Evolutionary conservation across 2,113 vertebrate species (phyloP), one percentile per base, ranked within the genome.

Genomic region (Actenoides hombroni): DNA sequence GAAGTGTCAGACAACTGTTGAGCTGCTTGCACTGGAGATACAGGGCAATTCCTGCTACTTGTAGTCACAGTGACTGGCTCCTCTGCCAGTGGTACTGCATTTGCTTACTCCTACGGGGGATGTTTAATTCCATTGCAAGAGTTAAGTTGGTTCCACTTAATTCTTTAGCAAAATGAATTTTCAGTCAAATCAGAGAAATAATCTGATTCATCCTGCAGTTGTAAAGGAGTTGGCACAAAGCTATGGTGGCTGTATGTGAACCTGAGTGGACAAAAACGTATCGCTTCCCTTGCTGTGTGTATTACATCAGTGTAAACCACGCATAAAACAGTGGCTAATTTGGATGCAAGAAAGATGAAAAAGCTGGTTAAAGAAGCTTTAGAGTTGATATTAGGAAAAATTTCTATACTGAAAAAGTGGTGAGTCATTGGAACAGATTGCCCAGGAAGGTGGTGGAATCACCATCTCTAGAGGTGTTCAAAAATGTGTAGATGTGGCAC

Each of bases 211-310:
- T 29, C 26, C 31, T 86, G 33, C 20, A 70, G 25, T 54, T 82
- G 26, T 18, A 71, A 75, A 71, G 24, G 20, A 56, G 21, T 37
- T 76, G 14, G 6, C 8, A 3, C 39, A 54, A 86, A 85, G 19
- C 14, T 46, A 0, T 14, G n/a, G 42, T 80, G 31, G 12, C 28
- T 76, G 3, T 33, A 20, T 0, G 0, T 73, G 77, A 73, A 35
- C 33, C 25, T 61, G 28, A n/a, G 4, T 76, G 35, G 61, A 68
- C 8, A 31, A 53, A 48, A 67, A 44, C 16, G 9, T 18, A 3
- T 67, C 5, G 3, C 7, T 83, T 78, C 21, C 13, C 4, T 64
- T 18, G 17, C 1, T 60, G 35, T 44, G 35, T 61, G 10, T 65
- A 46, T 67, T 51, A 6, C 24, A 54, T 46, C 16, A 31, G 15